Percentiles rank a stretch among this genome's conserved stretches.
phyloP scores from a whole-genome alignment of 2,888 invertebrate genomes.

The Theretra japonica region DNA sequence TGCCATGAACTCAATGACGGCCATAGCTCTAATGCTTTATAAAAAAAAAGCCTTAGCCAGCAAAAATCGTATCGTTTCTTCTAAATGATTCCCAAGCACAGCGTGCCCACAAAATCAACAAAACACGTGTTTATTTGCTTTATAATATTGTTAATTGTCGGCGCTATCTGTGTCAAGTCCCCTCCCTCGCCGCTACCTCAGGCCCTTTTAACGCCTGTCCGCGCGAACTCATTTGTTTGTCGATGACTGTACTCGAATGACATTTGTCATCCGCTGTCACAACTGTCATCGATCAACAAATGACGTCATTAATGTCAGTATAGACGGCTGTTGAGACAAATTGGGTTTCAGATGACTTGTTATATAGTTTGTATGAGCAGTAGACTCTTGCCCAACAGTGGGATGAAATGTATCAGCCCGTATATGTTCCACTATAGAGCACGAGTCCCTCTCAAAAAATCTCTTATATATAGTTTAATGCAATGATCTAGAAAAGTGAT shows the following conservation, averaged over 20 bases:
- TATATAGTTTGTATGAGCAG: background rate
- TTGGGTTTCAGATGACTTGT: background rate
- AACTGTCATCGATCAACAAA: background rate
- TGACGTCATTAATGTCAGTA: background rate
- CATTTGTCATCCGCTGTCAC: constrained; percentile 3
- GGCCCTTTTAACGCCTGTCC: background rate
- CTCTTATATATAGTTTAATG: no score
- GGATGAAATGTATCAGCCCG: background rate
- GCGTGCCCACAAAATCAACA: background rate
- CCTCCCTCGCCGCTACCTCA: background rate
- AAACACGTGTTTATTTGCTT: constrained; percentile 38
- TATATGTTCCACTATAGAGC: no score
- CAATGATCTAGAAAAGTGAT: no score
- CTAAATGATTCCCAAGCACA: no score
- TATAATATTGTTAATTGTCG: constrained; percentile 37
- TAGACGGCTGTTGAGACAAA: background rate
- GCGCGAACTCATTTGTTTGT: background rate
- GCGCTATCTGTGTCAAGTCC: constrained; percentile 24
- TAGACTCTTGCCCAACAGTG: no score
- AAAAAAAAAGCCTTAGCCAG: no score
- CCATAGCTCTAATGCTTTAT: no score
- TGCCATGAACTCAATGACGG: no score
- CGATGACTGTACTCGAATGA: background rate
- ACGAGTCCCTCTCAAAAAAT: no score
- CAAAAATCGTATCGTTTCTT: no score